A percentile compares a stretch with the other conserved stretches of the same genome.
phyloP scores from a whole-genome alignment of 2,797 vertebrate genomes.

The Crypturellus tataupa region DNA sequence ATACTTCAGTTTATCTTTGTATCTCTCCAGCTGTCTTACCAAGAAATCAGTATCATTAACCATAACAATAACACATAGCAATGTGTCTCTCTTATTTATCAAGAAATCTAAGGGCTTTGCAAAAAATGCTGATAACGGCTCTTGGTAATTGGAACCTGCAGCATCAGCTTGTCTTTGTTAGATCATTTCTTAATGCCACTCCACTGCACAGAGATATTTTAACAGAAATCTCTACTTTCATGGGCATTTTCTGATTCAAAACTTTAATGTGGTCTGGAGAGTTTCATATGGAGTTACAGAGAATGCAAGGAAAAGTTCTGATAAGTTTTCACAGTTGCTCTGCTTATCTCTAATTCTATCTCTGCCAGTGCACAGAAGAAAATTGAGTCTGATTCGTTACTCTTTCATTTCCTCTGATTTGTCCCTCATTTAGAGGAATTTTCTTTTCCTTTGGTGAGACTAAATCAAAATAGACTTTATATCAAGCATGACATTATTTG shows the following conservation, averaged over 20 bases:
- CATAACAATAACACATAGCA: constrained; percentile 22
- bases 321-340: constrained; percentile 13
- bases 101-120: constrained; percentile 37
- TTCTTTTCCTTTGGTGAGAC: neutral
- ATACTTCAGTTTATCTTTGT: constrained; percentile 21
- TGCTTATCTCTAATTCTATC: constrained; percentile 36
- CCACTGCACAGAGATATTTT: constrained; percentile 14
- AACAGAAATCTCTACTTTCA: constrained; percentile 54
- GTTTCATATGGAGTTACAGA: constrained; percentile 30
- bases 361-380: constrained; percentile 25
- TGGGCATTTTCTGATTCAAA: constrained; percentile 16
- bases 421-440: neutral
- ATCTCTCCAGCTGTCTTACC: neutral
- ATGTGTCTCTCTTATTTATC: constrained; percentile 46
- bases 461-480: neutral
- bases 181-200: constrained; percentile 34
- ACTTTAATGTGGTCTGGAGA: constrained; percentile 41
- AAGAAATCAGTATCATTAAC: constrained; percentile 57
- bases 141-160: constrained; percentile 58
- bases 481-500: neutral
- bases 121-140: constrained; percentile 38
- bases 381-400: constrained; percentile 18
- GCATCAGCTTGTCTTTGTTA: constrained; percentile 53
- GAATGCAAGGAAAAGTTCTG: constrained; percentile 7
- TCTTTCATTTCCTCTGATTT: neutral